Base-by-base conservation (phyloP, 2,113 vertebrate genomes). In the Chunga burmeisteri region DNA sequence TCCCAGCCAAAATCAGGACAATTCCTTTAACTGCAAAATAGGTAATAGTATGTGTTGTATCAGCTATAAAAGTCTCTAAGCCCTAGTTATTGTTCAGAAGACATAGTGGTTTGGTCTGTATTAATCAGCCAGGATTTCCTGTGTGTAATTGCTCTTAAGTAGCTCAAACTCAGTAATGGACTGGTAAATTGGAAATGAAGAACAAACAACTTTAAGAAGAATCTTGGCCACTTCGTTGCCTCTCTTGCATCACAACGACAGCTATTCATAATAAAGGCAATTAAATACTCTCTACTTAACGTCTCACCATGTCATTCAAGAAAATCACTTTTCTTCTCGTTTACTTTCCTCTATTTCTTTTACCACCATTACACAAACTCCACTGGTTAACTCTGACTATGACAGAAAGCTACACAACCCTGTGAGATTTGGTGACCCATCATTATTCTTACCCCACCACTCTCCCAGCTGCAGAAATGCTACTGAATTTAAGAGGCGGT, bases 181-280 rank as follows among this genome's bases (percentile, higher is more conserved):
- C 81, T 91, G 67, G 42, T 58, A 80, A 95, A 89, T 23, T 84
- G 70, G 82, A 96, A 88, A 79, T 10, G 71, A 88, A 94, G 67
- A 94, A 86, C 85, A 85, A 63, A 88, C 47, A 81, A 18, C 68
- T 94, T 84, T 65, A 71, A 66, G 66, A 95, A 93, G 50, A 67
- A 61, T 70, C 47, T 61, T 13, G 21, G 46, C 21, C 70, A 47
- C 40, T 85, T 85, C 44, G 78, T 61, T 44, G 73, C 79, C 55
- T 67, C 46, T 50, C 20, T 58, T 58, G 52, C 50, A 29, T 49
- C 61, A 81, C 20, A 44, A 58, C 3, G 34, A 68, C 8, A 66
- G 59, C 47, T 75, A 81, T 83, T 96, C 67, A 32, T 58, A 91
- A 85, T 26, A 77, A 93, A 88, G 85, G 53, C 80, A 81, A 85